These are phyloP conservation scores for Colius striatus DNA, from an alignment of 2,113 vertebrate genomes.

Conservation along the genomic window DNA sequence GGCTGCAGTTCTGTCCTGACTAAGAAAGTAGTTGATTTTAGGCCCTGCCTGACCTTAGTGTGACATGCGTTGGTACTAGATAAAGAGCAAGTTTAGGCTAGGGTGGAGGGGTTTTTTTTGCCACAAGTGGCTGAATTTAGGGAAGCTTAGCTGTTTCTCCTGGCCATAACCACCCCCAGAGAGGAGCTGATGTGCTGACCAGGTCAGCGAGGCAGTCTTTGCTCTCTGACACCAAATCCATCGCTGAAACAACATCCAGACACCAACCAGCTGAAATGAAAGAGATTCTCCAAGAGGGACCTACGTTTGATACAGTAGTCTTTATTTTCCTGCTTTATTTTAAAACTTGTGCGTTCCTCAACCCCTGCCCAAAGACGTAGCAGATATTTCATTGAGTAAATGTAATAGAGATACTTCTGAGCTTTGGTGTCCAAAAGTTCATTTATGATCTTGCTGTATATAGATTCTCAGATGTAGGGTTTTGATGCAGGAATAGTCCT, in stretches of 20 bases:
- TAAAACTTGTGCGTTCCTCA: neutral
- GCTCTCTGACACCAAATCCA: neutral
- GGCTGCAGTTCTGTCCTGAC: neutral
- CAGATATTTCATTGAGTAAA: slow-evolving; percentile 12
- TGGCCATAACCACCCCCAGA: neutral
- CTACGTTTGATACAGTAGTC: neutral
- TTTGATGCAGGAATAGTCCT: slow-evolving; percentile 59
- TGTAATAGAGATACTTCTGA: slow-evolving; percentile 1
- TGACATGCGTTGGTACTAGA: neutral
- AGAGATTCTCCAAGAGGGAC: neutral
- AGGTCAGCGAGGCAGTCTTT: neutral
- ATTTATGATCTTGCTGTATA: slow-evolving; percentile 54
- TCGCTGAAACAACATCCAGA: neutral
- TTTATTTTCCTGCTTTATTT: slow-evolving; percentile 28
- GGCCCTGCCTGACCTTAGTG: neutral
- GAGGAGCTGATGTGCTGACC: neutral
- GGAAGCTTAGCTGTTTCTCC: neutral
- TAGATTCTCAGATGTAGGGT: slow-evolving; percentile 52
- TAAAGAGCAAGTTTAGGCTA: neutral
- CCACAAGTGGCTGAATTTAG: neutral
- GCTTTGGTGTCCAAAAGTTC: slow-evolving; percentile 47
- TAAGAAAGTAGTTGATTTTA: neutral
- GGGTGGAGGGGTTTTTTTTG: no score
- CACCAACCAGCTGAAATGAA: neutral
- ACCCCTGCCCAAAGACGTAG: neutral